Base-by-base conservation (phyloP, 1,140 invertebrate genomes). In the Lerema accius region DNA sequence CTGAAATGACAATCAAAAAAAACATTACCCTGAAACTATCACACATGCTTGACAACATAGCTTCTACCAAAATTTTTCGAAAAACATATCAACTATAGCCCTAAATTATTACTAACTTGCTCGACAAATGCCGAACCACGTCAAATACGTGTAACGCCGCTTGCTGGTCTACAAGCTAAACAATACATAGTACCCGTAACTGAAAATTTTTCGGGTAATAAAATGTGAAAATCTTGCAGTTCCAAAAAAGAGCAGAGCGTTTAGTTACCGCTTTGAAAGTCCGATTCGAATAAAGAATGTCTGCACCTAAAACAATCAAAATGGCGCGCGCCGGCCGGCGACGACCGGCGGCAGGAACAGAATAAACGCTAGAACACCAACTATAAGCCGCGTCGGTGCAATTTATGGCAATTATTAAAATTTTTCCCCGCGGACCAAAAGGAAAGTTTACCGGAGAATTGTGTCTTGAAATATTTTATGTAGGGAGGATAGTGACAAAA, bases 401-500 rank as follows among this genome's bases (percentile, higher is more conserved):
- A 75, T 78, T 78, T 78, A 78, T 78, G 76, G 69, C 68, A 75
- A 78, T 78, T 78, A 75, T 78, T 73, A 78, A 78, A 78, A 71
- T 69, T 69, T 71, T 73, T 69, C 66, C 67, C 67, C 72, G 66
- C 56, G 56, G 55, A 69, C 43, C 56, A 60, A 65, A 67, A 72
- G 63, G 61, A 76, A 69, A 76, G 67, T 74, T 71, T 63, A 73
- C 53, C 63, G 49, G 67, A 66, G 71, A 71, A 73, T 75, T 75
- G 61, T 61, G 74, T 77, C 76, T 81, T 79, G 62, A 72, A 78
- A 84, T 80, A 76, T 80, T 79, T 80, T 68, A 80, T 71, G 73
- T 79, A 72, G 56, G 67, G 67, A 48, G 69, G 73, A 66, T 69
- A 71, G 67, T 65, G 67, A 73, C 65, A 81, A 82, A 82, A 79